These are phyloP conservation scores for Drosophila santomea DNA, from an alignment of 1,140 invertebrate genomes.

Conservation along the genomic window DNA sequence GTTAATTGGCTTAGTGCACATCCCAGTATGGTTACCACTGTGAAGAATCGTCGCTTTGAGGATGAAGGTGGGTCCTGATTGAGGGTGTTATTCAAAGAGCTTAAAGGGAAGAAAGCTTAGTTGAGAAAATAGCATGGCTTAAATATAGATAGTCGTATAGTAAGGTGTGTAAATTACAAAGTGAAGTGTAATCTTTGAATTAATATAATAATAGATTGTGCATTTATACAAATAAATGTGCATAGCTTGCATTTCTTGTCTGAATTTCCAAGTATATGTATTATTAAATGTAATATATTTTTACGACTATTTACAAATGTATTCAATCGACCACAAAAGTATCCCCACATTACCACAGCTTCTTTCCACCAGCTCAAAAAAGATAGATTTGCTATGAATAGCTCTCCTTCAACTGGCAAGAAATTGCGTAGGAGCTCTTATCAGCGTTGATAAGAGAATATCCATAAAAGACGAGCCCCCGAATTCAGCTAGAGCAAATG, in stretches of 20 bases:
- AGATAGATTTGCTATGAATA: not conserved
- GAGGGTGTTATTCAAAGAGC: not conserved
- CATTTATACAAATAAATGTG: too few species aligned
- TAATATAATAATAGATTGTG: too few species aligned
- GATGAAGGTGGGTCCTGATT: conserved; percentile 55
- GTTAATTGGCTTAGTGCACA: too few species aligned
- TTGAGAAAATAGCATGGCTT: too few species aligned
- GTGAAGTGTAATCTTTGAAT: too few species aligned
- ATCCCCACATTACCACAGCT: not conserved
- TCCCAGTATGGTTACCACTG: conserved; percentile 37
- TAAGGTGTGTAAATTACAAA: too few species aligned
- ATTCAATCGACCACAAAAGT: not conserved
- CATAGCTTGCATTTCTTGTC: too few species aligned
- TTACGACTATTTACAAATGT: too few species aligned
- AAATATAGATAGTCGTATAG: too few species aligned
- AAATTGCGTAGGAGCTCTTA: conserved; percentile 6
- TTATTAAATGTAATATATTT: not conserved
- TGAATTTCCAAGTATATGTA: not conserved
- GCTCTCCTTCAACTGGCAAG: not conserved
- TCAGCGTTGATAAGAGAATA: conserved; percentile 40
- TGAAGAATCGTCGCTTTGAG: conserved; percentile 71
- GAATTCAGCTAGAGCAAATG: conserved; percentile 16
- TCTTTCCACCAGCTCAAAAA: not conserved
- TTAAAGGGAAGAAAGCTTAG: too few species aligned
- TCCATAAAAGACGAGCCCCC: conserved; percentile 64